phyloP scores from a whole-genome alignment of 1,140 invertebrate genomes.

The Rhyacophila brunnea region DNA sequence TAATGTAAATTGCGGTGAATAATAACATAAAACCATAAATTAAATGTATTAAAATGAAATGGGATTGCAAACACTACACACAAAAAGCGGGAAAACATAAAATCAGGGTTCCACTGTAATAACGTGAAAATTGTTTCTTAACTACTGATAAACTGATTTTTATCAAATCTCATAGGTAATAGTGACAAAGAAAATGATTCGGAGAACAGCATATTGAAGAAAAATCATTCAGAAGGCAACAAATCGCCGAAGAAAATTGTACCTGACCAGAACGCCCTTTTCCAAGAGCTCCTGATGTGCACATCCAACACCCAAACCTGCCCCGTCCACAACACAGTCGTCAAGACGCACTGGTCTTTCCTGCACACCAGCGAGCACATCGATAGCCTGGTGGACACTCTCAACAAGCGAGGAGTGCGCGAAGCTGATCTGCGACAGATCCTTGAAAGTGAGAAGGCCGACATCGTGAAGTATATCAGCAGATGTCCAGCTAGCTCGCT shows the following conservation, averaged over 20 bases:
- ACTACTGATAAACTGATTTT: too few relatives aligned
- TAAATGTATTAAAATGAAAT: too few relatives aligned
- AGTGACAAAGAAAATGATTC: constrained; percentile 80
- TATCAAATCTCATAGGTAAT: too few relatives aligned
- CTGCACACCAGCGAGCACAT: constrained; percentile 71
- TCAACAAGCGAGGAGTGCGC: constrained; percentile 78
- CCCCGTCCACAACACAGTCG: constrained; percentile 68
- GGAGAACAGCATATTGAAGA: constrained; percentile 48
- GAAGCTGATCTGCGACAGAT: constrained; percentile 73
- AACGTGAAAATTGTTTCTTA: too few relatives aligned
- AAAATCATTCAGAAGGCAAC: constrained; percentile 43
- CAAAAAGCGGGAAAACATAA: too few relatives aligned
- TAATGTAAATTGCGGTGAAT: too few relatives aligned
- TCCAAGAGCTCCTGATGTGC: constrained; percentile 64
- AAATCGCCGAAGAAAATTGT: constrained; percentile 56
- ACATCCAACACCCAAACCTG: constrained; percentile 69
- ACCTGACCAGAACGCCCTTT: constrained; percentile 46
- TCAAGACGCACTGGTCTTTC: constrained; percentile 69
- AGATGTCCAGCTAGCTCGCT: constrained; percentile 67
- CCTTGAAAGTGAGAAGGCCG: constrained; percentile 64
- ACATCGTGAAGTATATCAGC: constrained; percentile 61
- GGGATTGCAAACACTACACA: too few relatives aligned
- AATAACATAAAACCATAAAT: too few relatives aligned
- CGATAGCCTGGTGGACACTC: constrained; percentile 64
- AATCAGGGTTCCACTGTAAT: too few relatives aligned